Percentiles rank a stretch among this genome's conserved stretches.
phyloP scores from a whole-genome alignment of 2,888 invertebrate species.

The Napeogenes sylphis region DNA sequence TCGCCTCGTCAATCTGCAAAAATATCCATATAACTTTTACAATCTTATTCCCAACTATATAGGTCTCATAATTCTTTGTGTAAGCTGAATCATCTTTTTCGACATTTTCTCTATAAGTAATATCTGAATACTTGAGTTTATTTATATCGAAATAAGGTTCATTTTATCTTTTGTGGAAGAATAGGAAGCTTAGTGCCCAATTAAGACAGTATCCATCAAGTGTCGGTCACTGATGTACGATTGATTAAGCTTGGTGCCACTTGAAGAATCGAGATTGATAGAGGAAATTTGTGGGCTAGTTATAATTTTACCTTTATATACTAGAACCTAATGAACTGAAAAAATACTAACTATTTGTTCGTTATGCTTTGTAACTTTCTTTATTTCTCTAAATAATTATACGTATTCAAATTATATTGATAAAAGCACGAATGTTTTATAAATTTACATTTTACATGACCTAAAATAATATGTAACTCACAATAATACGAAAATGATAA shows the following conservation, averaged over 20 bases:
- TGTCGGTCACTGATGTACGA: conserved; percentile 48
- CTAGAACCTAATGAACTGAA: background rate
- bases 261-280: conserved; percentile 47
- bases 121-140: conserved; percentile 15
- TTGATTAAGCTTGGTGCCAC: conserved; percentile 57
- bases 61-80: conserved; percentile 29
- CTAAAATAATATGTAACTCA: background rate
- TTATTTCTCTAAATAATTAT: no score
- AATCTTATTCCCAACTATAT: conserved; percentile 30
- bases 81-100: conserved; percentile 10
- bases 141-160: conserved; percentile 14
- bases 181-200: conserved; percentile 22
- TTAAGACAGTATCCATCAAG: conserved; percentile 37
- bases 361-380: background rate
- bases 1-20: conserved; percentile 38
- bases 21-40: conserved; percentile 28
- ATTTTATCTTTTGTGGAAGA: conserved; percentile 16
- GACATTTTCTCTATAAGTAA: conserved; percentile 13
- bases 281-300: conserved; percentile 26
- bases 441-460: no score
- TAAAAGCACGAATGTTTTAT: no score
- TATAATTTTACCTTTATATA: conserved; percentile 1
- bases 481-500: background rate
- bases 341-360: background rate
- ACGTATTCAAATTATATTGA: no score